Percentiles rank a stretch among this genome's conserved stretches.
Evolutionary conservation across 2,113 vertebrate genomes (phyloP).

Genomic region (Sceloporus undulatus): DNA sequence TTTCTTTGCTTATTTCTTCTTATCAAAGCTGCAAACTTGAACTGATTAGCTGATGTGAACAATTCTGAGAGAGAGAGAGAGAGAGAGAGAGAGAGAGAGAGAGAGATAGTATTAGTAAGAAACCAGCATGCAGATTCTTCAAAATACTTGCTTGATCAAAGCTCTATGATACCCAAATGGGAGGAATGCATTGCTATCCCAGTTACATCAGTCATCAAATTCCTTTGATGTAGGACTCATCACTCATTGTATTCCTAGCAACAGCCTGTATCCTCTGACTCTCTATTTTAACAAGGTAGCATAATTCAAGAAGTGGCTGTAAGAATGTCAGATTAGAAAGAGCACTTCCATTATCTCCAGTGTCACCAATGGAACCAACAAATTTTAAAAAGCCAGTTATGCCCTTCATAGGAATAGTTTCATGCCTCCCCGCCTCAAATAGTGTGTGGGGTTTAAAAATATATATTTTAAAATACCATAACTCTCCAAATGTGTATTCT

Average conservation of each 20-base stretch:
- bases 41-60: not conserved
- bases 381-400: not conserved
- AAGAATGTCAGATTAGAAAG: not conserved
- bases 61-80: no score
- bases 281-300: not conserved
- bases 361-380: not conserved
- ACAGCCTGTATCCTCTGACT: not conserved
- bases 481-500: not conserved
- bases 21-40: not conserved
- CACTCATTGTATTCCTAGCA: not conserved
- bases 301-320: not conserved
- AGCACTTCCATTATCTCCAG: not conserved
- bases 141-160: not conserved
- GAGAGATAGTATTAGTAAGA: no score
- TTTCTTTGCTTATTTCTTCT: not conserved
- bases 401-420: not conserved
- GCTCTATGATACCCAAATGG: not conserved
- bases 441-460: not conserved
- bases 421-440: not conserved
- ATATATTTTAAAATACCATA: no score
- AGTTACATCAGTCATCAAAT: not conserved
- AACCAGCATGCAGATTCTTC: not conserved
- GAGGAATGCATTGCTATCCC: not conserved
- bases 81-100: no score
- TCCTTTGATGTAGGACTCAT: not conserved